Base-by-base conservation (phyloP, 2,113 vertebrate species). In the Oryzias celebensis region DNA sequence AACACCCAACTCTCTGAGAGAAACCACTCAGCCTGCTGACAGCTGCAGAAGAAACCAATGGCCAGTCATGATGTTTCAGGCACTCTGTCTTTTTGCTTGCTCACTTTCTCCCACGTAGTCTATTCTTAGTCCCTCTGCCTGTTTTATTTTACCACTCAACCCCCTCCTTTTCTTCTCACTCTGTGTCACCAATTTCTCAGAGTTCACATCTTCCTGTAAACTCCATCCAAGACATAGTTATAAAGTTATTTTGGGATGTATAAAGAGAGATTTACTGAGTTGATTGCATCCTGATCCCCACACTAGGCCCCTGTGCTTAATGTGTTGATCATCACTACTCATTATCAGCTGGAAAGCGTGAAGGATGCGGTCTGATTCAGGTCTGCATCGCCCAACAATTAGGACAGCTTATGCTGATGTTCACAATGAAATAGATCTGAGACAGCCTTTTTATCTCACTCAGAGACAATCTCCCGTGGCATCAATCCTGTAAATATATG, bases 401-500 rank as follows among this genome's bases (percentile, higher is more conserved):
- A 83, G 77, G 69, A 75, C 67, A 76, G 71, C 85, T 85, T 76
- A 80, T 73, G 58, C 51, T 74, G 68, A 75, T 67, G 68, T 81
- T 69, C 84, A 45, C 59, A 17, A 63, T 78, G 65, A 83, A 85
- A 84, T 81, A 88, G 78, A 75, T 80, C 78, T 74, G 75, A 81
- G 74, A 59, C 81, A 83, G 83, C 78, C 81, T 82, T 84, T 85
- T 85, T 76, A 89, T 86, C 81, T 78, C 73, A 82, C 86, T 84
- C 78, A 54, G 70, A 84, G 77, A 85, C 83, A 84, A 89, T 89
- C 87, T 89, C 71, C 82, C 54, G 52, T 85, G 85, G 82, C 81
- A 87, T 91, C 84, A 88, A 89, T 91, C 88, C 82, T 81, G 87
- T 90, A 91, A 90, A 92, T 91, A 91, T 88, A 89, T 77, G 83